Conservation (phyloP, 2,797 vertebrate species). For the Threskiornis aethiopicus region DNA sequence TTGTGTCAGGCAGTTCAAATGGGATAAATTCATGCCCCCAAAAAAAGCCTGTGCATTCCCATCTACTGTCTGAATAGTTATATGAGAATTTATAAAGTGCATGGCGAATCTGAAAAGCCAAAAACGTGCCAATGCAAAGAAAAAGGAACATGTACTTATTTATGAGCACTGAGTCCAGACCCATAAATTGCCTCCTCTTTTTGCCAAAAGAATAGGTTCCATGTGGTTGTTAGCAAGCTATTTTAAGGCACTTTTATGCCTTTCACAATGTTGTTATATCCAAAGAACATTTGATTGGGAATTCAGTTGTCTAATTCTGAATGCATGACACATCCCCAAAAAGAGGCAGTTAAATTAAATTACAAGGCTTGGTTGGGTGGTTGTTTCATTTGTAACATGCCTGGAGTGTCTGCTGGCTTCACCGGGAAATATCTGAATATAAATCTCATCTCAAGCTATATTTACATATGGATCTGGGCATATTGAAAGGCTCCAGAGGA, state of each 20-base stretch:
- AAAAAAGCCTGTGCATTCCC: background rate
- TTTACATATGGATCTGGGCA: background rate
- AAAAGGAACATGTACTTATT: background rate
- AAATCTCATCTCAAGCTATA: background rate
- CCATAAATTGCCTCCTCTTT: background rate
- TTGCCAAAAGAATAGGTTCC: constrained; percentile 15
- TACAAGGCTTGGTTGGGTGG: background rate
- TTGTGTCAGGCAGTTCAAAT: background rate
- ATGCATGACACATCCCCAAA: background rate
- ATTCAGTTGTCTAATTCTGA: background rate
- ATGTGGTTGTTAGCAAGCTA: background rate
- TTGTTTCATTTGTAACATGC: background rate
- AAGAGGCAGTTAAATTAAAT: constrained; percentile 2
- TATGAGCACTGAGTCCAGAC: background rate
- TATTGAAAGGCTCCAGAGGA: background rate
- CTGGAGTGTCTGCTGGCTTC: background rate
- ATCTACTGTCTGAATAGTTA: background rate
- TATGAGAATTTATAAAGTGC: background rate
- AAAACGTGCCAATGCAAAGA: background rate
- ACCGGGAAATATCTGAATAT: background rate
- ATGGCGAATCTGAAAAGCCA: background rate
- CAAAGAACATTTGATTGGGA: background rate
- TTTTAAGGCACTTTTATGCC: background rate
- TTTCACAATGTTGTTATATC: background rate
- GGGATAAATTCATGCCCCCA: background rate